Conservation (phyloP, 2,888 invertebrate genomes). For the Trilocha varians region DNA sequence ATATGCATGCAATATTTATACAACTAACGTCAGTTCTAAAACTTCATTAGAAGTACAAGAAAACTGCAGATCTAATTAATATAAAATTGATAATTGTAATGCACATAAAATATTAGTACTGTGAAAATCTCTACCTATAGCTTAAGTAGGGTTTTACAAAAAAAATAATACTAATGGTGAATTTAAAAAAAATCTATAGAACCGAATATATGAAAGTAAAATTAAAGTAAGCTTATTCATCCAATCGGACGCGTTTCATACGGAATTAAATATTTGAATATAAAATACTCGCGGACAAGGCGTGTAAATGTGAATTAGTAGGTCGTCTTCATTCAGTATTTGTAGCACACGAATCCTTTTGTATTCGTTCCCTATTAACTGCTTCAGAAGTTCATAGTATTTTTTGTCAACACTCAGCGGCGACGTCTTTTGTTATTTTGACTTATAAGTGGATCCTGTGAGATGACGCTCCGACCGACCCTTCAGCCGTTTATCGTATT, state of each 20-base stretch:
- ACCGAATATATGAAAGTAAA: no score
- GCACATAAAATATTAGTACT: no score
- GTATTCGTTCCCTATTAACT: slow-evolving; percentile 52
- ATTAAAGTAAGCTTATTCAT: no score
- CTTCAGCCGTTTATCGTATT: slow-evolving; percentile 44
- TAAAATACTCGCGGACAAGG: slow-evolving; percentile 33
- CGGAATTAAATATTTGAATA: slow-evolving; percentile 9
- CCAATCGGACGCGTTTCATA: slow-evolving; percentile 4
- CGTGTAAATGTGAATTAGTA: slow-evolving; percentile 52
- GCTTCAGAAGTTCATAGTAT: slow-evolving; percentile 68
- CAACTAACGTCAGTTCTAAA: no score
- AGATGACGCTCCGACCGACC: slow-evolving; percentile 30
- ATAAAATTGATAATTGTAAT: no score
- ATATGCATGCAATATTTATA: no score
- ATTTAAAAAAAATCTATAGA: no score
- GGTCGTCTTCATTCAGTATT: slow-evolving; percentile 41
- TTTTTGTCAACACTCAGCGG: slow-evolving; percentile 41
- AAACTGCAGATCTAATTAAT: no score
- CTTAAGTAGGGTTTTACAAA: no score
- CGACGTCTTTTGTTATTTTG: slow-evolving; percentile 43
- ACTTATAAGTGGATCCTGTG: slow-evolving; percentile 38
- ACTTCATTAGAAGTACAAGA: no score
- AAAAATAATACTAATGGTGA: no score
- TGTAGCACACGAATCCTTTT: slow-evolving; percentile 49
- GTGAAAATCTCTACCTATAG: no score